Base-by-base conservation (phyloP, 2,113 vertebrate species). In the Scolopax mira region DNA sequence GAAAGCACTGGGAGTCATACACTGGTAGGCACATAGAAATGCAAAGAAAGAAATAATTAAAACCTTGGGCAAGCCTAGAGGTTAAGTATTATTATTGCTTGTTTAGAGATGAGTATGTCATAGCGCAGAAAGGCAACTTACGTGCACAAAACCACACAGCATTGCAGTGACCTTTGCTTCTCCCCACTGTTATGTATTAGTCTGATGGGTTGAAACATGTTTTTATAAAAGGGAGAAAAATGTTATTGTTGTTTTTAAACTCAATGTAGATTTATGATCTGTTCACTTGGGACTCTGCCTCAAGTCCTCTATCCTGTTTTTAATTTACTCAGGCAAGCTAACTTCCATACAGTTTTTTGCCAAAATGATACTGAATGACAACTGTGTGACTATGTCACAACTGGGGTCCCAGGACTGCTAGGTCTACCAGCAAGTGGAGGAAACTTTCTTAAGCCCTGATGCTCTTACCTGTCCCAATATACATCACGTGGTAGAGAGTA, bases 401-500 rank as follows among this genome's bases (percentile, higher is more conserved):
- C 9, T 1, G 1, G 21, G 41, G 23, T 90, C 8, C 57, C 64
- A 41, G 25, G 33, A 33, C 41, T 85, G 23, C 52, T 30, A 48
- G 4, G 14, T 78, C 79, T 72, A 28, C 0, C 1, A 69, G 54
- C 35, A 74, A 93, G 52, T 4, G 18, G 37, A 62, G 12, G 25
- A 19, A 78, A 49, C 18, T 77, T 46, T 55, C 44, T 49, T 71
- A 67, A 79, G 44, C n/a, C 12, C 14, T 71, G 35, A 27, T 14
- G 23, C 21, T 91, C 98, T 97, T 93, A 99, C 99, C 99, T 30
- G 99, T 99, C 94, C 99, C 99, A 70, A 99, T 99, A 97, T 99
- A 99, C 97, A 99, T 99, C 79, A 99, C 99, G 1, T 99, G 99
- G 96, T 99, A 99, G 81, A 99, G 98, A 2, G 98, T 99, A 93